Base-by-base conservation (phyloP, 2,888 invertebrate species). In the Tineola bisselliella region DNA sequence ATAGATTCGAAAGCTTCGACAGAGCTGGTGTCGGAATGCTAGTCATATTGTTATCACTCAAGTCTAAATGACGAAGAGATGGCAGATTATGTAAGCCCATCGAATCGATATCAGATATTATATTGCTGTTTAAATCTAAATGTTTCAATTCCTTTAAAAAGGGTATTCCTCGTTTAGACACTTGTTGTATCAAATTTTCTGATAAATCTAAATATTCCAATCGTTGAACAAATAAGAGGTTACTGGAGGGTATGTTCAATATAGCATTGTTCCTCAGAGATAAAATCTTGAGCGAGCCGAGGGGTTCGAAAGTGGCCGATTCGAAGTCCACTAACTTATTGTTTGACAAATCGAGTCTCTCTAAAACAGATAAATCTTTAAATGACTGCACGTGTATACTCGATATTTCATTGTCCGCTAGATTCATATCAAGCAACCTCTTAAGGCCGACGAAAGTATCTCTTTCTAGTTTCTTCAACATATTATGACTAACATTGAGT, bases 1-100 rank as follows among this genome's bases (percentile, higher is more conserved):
- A 91, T 67, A 96, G 89, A 75, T 93, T 92, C 63, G 91, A 90
- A 73, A 96, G 84, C 81, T 93, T 92, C 33, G 93, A 90, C 64
- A 96, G 83, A 63, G 94, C 91, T 63, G 89, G 88, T 58, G 93
- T 94, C 65, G 94, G 94, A 66, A 96, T 87, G 56, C 88, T 86
- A 67, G 93, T 92, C 73, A 97, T 88, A 76, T 94, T 93, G 79
- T 96, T 96, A 74, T 94, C 92, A 65, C 93, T 92, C 64, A 96
- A 81, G 77, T 94, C 92, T 69, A 96, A 88, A 69, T 89, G 89
- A 63, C 92, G 90, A 57, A 97, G 78, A 57, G 92, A 89, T 60
- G 91, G 90, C 61, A 96, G 83, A 62, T 93, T 93, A 67, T 93
- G 91, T 67, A 95, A 91, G 58, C 93, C 92, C 65, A 91, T 89